Conservation (phyloP, 2,888 invertebrate species). For the Stenodera caucasica region DNA sequence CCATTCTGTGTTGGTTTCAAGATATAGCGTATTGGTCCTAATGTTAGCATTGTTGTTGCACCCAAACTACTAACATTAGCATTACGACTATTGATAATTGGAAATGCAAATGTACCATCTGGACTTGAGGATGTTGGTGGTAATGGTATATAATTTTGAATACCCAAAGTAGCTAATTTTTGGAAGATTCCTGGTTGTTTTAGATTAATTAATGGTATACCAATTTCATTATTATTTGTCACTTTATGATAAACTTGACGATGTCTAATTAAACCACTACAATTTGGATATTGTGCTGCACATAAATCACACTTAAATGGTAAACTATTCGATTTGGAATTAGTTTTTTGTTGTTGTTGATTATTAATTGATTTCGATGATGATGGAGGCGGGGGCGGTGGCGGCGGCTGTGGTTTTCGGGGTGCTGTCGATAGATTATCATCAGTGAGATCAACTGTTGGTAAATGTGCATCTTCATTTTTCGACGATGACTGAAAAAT, state of each 20-base stretch:
- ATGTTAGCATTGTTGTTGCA: constrained; percentile 69
- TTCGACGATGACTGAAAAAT: constrained; percentile 13
- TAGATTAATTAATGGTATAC: constrained; percentile 73
- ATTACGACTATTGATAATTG: constrained; percentile 57
- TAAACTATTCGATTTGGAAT: constrained; percentile 35
- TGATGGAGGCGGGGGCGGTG: constrained; percentile 52
- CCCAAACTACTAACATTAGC: constrained; percentile 61
- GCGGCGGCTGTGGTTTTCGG: constrained; percentile 55
- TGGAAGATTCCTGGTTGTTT: constrained; percentile 68
- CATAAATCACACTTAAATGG: constrained; percentile 70
- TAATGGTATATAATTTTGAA: constrained; percentile 74
- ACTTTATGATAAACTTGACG: constrained; percentile 66
- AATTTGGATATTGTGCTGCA: constrained; percentile 71
- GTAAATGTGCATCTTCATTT: constrained; percentile 50
- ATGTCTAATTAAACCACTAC: constrained; percentile 62
- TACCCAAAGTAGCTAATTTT: constrained; percentile 67
- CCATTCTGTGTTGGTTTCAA: constrained; percentile 37
- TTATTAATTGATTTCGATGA: constrained; percentile 38
- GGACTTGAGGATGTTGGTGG: constrained; percentile 56
- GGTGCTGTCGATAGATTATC: constrained; percentile 50
- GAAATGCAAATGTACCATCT: constrained; percentile 70
- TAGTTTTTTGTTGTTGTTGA: constrained; percentile 25
- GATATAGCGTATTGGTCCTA: constrained; percentile 66
- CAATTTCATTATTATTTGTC: constrained; percentile 62
- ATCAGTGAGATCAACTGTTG: constrained; percentile 61